Conservation (phyloP, 2,113 vertebrate genomes). For the Ptilonorhynchus violaceus region DNA sequence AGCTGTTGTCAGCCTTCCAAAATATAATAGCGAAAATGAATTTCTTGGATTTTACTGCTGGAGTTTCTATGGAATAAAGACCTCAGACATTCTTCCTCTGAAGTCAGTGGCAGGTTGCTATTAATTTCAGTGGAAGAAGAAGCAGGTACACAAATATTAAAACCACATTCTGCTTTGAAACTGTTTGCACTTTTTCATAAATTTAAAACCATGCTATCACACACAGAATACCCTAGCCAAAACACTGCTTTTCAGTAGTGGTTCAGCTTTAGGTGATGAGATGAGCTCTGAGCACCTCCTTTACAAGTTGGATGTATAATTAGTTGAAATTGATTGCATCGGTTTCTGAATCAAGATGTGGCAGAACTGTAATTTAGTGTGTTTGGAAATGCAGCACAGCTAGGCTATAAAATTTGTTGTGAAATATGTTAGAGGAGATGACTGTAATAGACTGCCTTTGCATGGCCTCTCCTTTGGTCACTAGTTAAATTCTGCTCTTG, state of each 20-base stretch:
- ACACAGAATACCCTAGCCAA: not conserved
- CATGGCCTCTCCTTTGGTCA: not conserved
- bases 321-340: not conserved
- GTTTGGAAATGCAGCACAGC: not conserved
- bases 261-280: not conserved
- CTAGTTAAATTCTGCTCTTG: not conserved
- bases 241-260: not conserved
- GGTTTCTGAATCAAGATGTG: not conserved
- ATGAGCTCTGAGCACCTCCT: not conserved
- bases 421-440: not conserved
- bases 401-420: not conserved
- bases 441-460: not conserved
- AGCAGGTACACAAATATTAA: not conserved
- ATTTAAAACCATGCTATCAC: not conserved
- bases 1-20: slow-evolving; percentile 45
- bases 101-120: not conserved
- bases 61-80: not conserved
- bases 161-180: not conserved
- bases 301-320: not conserved
- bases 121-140: not conserved
- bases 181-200: not conserved
- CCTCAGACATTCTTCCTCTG: not conserved
- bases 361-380: not conserved
- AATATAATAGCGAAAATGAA: slow-evolving; percentile 12
- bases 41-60: slow-evolving; percentile 6